Percentiles rank a stretch among this genome's conserved stretches.
These are phyloP conservation scores for Sitophilus oryzae DNA, from an alignment of 1,140 invertebrate species.

Conservation along the genomic window DNA sequence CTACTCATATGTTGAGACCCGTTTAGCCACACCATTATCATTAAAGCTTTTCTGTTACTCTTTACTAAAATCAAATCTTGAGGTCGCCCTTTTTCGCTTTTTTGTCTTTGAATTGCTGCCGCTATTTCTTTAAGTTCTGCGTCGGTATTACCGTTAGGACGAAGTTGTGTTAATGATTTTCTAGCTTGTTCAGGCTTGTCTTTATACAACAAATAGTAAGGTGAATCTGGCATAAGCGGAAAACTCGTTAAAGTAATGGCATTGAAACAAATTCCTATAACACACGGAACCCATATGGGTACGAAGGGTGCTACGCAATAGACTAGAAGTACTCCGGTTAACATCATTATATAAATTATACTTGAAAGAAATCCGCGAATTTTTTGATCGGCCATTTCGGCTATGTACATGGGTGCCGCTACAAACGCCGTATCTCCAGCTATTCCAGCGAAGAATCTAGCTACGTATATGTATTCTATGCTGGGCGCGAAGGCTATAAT, in stretches of 20 bases:
- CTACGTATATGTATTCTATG: slow-evolving; percentile 48
- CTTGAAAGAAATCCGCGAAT: slow-evolving; percentile 36
- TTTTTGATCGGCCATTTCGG: slow-evolving; percentile 40
- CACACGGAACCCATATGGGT: slow-evolving; percentile 29
- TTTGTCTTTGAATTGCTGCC: slow-evolving; percentile 30
- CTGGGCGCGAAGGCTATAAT: slow-evolving; percentile 48
- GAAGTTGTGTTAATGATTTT: slow-evolving; percentile 47
- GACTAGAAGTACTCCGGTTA: slow-evolving; percentile 32
- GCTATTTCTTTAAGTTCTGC: slow-evolving; percentile 46
- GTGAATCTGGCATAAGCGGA: slow-evolving; percentile 34
- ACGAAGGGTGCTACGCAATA: slow-evolving; percentile 36
- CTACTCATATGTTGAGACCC: slow-evolving; percentile 49
- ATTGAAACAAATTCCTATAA: slow-evolving; percentile 29
- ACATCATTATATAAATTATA: slow-evolving; percentile 38
- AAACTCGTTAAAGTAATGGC: slow-evolving; percentile 24
- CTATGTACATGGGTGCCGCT: slow-evolving; percentile 39
- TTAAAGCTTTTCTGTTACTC: slow-evolving; percentile 34
- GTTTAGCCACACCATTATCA: slow-evolving; percentile 47
- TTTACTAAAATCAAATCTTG: slow-evolving; percentile 31
- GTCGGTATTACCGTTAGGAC: slow-evolving; percentile 45
- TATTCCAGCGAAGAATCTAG: slow-evolving; percentile 40
- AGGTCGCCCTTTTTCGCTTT: slow-evolving; percentile 29
- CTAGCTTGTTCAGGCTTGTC: slow-evolving; percentile 46
- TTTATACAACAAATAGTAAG: slow-evolving; percentile 31
- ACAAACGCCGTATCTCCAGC: slow-evolving; percentile 37